These are phyloP conservation scores for Cotesia congregata DNA, from an alignment of 2,888 invertebrate genomes.

Conservation along the genomic window DNA sequence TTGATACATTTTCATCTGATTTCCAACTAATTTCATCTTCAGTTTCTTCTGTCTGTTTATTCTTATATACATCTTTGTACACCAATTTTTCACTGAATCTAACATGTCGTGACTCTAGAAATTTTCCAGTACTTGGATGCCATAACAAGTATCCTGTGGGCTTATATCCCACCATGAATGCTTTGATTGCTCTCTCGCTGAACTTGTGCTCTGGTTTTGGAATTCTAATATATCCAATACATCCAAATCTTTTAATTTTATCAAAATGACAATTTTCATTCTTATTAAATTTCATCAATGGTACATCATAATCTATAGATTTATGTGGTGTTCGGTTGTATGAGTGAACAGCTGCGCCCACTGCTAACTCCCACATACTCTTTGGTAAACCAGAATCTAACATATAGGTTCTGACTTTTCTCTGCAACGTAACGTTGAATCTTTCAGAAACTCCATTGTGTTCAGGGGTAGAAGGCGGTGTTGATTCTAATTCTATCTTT, in stretches of 20 bases:
- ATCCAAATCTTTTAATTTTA: no score
- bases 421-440: no score
- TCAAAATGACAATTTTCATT: no score
- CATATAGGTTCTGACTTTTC: no score
- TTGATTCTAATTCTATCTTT: no score
- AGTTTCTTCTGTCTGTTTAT: conserved; percentile 31
- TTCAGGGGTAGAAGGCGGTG: no score
- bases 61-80: conserved; percentile 47
- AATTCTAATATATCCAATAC: no score
- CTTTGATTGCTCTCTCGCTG: no score
- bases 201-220: no score
- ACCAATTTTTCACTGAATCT: conserved; percentile 50
- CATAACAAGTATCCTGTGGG: conserved; percentile 25
- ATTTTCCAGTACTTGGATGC: conserved; percentile 45
- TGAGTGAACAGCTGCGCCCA: conserved; percentile 36
- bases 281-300: no score
- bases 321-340: conserved; percentile 8
- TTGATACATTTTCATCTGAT: background rate
- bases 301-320: conserved; percentile 29
- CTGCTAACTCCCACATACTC: conserved; percentile 51
- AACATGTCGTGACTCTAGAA: conserved; percentile 48
- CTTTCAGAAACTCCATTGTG: no score
- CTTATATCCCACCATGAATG: no score
- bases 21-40: conserved; percentile 15
- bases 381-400: conserved; percentile 45